Evolutionary conservation across 2,797 vertebrate genomes (phyloP).

Genomic region (Cirrhinus molitorella): DNA sequence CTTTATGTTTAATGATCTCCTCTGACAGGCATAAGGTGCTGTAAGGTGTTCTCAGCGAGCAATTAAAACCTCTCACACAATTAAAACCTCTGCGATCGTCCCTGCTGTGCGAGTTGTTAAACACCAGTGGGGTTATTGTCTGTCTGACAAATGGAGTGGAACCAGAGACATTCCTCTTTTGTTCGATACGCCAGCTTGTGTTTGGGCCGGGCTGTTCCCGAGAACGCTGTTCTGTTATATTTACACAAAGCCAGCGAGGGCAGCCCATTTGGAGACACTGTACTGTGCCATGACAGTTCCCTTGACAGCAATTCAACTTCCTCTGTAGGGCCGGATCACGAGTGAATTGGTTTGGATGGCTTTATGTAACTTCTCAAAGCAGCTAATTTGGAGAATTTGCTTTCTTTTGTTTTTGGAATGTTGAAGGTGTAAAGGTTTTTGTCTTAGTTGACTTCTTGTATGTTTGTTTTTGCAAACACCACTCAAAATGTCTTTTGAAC

Average conservation of each 20-base stretch:
- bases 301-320: slow-evolving; percentile 27
- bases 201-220: slow-evolving; percentile 46
- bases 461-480: no score
- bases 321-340: slow-evolving; percentile 23
- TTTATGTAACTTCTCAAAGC: slow-evolving; percentile 27
- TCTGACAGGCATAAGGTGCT: slow-evolving; percentile 9
- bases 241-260: not conserved
- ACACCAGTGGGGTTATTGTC: slow-evolving; percentile 93
- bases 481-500: not conserved
- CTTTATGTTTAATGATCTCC: slow-evolving; percentile 22
- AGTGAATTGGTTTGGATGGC: slow-evolving; percentile 50
- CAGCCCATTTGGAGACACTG: slow-evolving; percentile 34
- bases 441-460: no score
- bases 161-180: slow-evolving; percentile 79
- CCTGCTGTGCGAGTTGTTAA: slow-evolving; percentile 89
- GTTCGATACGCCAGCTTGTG: slow-evolving; percentile 71
- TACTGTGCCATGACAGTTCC: slow-evolving; percentile 34
- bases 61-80: slow-evolving; percentile 87
- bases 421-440: not conserved
- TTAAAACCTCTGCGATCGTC: slow-evolving; percentile 89
- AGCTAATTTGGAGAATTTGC: slow-evolving; percentile 13
- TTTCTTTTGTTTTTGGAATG: not conserved
- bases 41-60: slow-evolving; percentile 79
- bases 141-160: slow-evolving; percentile 87
- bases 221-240: slow-evolving; percentile 56